Conservation (phyloP, 2,113 vertebrate species). For the Columba janthina region DNA sequence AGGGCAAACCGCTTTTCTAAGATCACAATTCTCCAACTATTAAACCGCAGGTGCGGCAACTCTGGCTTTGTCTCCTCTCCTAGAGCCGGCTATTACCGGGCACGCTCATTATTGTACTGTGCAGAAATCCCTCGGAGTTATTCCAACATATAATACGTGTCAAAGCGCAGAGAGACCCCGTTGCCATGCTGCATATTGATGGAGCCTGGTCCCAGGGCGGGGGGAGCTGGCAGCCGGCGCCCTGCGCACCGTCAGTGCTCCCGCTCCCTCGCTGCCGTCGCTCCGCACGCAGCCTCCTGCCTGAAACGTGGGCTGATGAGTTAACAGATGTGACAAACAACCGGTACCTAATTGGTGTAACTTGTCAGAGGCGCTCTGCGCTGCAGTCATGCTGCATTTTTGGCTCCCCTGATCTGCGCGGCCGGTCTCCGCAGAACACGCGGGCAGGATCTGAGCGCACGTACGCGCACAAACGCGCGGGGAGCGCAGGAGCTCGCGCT, state of each 20-base stretch:
- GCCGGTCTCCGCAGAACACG: background rate
- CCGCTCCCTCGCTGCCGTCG: no score
- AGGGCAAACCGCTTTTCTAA: slow-evolving; percentile 53
- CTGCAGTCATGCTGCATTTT: background rate
- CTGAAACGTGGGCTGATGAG: background rate
- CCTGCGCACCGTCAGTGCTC: no score
- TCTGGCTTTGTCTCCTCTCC: slow-evolving; percentile 26
- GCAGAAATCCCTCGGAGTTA: background rate
- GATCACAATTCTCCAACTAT: slow-evolving; percentile 46
- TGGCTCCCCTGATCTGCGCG: background rate
- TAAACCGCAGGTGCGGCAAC: slow-evolving; percentile 30
- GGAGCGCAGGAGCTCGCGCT: background rate
- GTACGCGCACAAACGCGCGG: background rate
- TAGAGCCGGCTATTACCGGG: background rate
- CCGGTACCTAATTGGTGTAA: background rate
- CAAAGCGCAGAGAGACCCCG: background rate
- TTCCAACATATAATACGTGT: background rate
- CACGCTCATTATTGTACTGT: background rate
- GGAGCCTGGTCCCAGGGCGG: background rate
- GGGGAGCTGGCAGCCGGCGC: background rate
- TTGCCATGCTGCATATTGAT: background rate
- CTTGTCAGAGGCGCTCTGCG: background rate
- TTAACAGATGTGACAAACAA: background rate
- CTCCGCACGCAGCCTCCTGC: background rate
- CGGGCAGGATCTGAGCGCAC: background rate